Evolutionary conservation across 1,140 invertebrate genomes (phyloP), one percentile per base, ranked within the genome.

Genomic region (Solenopsis fugax): DNA sequence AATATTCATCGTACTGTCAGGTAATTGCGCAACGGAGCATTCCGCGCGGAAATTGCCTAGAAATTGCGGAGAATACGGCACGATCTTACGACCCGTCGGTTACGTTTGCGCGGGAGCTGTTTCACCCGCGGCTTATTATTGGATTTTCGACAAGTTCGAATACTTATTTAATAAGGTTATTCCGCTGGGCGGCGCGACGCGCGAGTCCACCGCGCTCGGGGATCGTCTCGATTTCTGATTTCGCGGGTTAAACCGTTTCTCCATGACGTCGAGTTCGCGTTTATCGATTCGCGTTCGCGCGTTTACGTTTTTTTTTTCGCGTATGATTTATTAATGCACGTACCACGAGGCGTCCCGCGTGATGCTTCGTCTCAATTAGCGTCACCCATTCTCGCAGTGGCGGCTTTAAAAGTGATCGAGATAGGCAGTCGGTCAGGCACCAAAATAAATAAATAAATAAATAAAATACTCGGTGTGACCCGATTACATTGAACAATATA

Each of bases 341-440:
- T 48, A 60, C 54, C 41, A 21, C 54, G 65, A 73, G 24, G 67
- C 52, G 50, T 72, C 45, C 69, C 37, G 67, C 67, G 45, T 72
- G 69, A 75, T 84, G 72, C 69, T 84, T 72, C 54, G 69, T 84
- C 80, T 84, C 80, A 84, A 84, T 84, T 84, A 84, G 58, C 54
- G 80, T 84, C 80, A 84, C 41, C 80, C 24, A 21, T 24, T 82
- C 24, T 82, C 54, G 37, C 65, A 34, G 52, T 10, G 29, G 69
- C 13, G 54, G 54, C 13, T 84, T 84, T 48, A 82, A 82, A 82
- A 84, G 41, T 84, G 80, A 84, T 84, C 54, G 67, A 60, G 54
- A 60, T 60, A 18, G 56, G 2, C 54, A n/a, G 67, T 6, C 52
- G 13, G 6, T 50, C 13, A 60, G 29, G 6, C 7, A 21, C 18